Evolutionary conservation across 2,888 invertebrate species (phyloP).

Genomic region (Alentia gelatinosa): DNA sequence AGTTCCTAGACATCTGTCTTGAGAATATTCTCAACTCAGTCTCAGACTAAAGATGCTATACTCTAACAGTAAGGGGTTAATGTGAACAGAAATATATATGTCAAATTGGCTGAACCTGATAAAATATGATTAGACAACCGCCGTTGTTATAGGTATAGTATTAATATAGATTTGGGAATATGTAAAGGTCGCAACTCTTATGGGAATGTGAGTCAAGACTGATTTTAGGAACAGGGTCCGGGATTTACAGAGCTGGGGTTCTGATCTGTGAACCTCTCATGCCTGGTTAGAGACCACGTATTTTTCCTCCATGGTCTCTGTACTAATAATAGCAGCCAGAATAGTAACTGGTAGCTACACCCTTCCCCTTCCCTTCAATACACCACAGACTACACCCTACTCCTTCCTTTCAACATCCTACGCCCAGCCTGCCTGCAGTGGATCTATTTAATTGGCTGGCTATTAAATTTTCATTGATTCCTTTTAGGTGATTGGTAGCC

Average conservation of each 20-base stretch:
- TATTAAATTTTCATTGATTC: conserved; percentile 14
- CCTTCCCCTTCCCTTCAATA: background rate
- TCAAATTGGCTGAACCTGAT: too few species aligned
- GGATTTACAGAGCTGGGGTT: background rate
- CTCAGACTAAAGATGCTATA: too few species aligned
- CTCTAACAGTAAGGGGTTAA: too few species aligned
- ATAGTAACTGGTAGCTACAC: background rate
- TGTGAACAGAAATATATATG: too few species aligned
- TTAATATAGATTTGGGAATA: too few species aligned
- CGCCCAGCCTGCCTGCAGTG: background rate
- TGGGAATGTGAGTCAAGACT: too few species aligned
- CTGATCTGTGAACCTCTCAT: background rate
- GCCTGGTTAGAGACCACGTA: background rate
- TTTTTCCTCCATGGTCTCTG: background rate
- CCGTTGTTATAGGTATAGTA: too few species aligned
- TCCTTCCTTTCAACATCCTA: too few species aligned
- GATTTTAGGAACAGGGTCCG: background rate
- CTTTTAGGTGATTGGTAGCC: background rate
- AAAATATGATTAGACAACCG: too few species aligned
- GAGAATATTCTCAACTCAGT: too few species aligned
- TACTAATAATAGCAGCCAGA: background rate
- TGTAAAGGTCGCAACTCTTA: too few species aligned
- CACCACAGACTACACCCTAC: background rate
- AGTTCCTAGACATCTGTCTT: too few species aligned
- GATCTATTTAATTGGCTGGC: background rate